A percentile compares a stretch with the other conserved stretches of the same genome.
Conservation (phyloP, 2,113 vertebrate species). For the Corydoras maculifer region DNA sequence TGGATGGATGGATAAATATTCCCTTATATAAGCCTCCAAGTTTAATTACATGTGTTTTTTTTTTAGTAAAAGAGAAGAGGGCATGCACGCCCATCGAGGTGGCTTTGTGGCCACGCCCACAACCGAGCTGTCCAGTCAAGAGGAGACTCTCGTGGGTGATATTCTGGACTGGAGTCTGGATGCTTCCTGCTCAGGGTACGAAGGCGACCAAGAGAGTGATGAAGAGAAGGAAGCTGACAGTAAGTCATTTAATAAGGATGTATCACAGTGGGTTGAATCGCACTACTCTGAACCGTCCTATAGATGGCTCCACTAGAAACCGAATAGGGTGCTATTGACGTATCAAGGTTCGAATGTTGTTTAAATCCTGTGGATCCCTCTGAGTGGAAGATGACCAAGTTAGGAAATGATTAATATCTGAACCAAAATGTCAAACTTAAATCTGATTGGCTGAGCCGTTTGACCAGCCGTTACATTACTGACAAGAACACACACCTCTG, state of each 20-base stretch:
- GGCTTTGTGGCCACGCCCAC: conserved; percentile 89
- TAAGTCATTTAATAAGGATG: conserved; percentile 55
- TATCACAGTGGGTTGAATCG: not conserved
- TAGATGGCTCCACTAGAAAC: too few relatives aligned
- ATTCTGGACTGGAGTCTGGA: conserved; percentile 95
- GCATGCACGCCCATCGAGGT: conserved; percentile 74
- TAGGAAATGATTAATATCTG: too few relatives aligned
- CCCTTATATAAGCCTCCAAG: not conserved
- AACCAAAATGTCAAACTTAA: too few relatives aligned
- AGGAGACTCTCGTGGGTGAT: conserved; percentile 83
- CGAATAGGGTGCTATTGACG: too few relatives aligned
- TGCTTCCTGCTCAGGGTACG: conserved; percentile 83
- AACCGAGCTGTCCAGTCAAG: conserved; percentile 86
- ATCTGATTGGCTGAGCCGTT: too few relatives aligned
- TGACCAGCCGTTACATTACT: too few relatives aligned
- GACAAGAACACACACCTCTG: too few relatives aligned
- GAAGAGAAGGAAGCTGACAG: conserved; percentile 80
- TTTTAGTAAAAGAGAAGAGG: conserved; percentile 78
- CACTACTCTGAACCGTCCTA: too few relatives aligned
- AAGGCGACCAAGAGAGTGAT: conserved; percentile 89
- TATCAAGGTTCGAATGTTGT: too few relatives aligned
- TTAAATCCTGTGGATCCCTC: too few relatives aligned
- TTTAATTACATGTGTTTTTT: not conserved
- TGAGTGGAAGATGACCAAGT: too few relatives aligned
- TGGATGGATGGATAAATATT: too few relatives aligned